These are phyloP conservation scores for Athrips mouffetella DNA, from an alignment of 2,888 invertebrate genomes.

Conservation along the genomic window DNA sequence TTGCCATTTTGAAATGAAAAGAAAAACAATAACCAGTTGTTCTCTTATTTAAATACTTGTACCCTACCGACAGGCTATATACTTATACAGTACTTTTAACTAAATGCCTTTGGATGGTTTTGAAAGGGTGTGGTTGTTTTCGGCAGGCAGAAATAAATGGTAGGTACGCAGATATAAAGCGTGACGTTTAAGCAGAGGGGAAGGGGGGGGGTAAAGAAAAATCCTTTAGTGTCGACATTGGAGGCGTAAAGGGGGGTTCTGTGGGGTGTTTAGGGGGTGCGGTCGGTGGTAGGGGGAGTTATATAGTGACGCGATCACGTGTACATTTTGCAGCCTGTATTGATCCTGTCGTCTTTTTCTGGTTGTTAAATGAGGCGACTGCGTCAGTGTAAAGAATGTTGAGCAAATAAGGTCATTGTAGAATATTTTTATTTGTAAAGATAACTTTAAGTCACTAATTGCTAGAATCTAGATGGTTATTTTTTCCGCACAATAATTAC, in stretches of 20 bases:
- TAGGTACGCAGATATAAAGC: conserved; percentile 17
- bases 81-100: conserved; percentile 6
- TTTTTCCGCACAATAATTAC: too few species aligned
- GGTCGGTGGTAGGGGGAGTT: conserved; percentile 67
- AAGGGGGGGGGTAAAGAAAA: conserved; percentile 51
- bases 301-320: conserved; percentile 77
- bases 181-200: conserved; percentile 38
- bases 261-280: conserved; percentile 68
- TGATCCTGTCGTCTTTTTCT: conserved; percentile 70
- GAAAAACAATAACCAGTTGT: too few species aligned
- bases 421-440: too few species aligned
- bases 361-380: conserved; percentile 51
- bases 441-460: too few species aligned
- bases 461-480: too few species aligned
- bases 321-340: conserved; percentile 77
- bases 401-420: conserved; percentile 4
- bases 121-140: conserved; percentile 7
- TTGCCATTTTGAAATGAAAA: too few species aligned
- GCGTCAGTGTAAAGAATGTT: conserved; percentile 32
- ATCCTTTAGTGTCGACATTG: conserved; percentile 63
- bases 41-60: too few species aligned
- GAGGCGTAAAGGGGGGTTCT: conserved; percentile 49
- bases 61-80: too few species aligned
- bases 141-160: conserved; percentile 9
- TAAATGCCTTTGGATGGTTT: not conserved